Evolutionary conservation across 1,140 invertebrate genomes (phyloP), one percentile per base, ranked within the genome.

Genomic region (Solenopsis fugax): DNA sequence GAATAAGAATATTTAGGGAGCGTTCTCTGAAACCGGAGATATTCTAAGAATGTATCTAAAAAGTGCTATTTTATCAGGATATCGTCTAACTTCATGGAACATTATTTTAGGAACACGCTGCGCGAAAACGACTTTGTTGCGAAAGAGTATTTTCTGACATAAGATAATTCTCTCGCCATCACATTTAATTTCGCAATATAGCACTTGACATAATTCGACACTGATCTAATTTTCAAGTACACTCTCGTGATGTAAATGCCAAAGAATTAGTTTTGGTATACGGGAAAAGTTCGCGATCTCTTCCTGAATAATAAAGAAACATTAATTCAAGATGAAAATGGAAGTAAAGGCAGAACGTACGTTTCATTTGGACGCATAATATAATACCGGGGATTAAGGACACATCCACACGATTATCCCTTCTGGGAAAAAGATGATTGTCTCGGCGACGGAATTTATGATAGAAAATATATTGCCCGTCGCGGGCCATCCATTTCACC

Each of bases 401-500:
- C 67, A 60, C 54, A 37, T 82, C 78, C 34, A 56, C 21, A 45
- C 37, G 48, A 54, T 54, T 50, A 54, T 37, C 34, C n/a, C 34
- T 71, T 81, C 77, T 56, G 18, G 45, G 78, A 72, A 82, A 82
- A 34, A 48, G 41, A 84, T 45, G 24, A 75, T 75, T 84, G 69
- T 75, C 80, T 75, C 52, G 69, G 54, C n/a, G 67, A 64, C 69
- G 54, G 80, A 60, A 84, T 75, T 84, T 75, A 84, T 84, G 54
- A 84, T 84, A 60, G 69, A 84, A 84, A 84, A 84, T 84, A 84
- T 84, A 84, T 84, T 75, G 69, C 54, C 69, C 54, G 69, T 84
- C 69, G 69, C 80, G 54, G 54, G 16, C 34, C 84, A 85, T 85
- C 62, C 60, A 67, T 85, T 85, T 85, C 60, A 78, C 76, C 76